Percentiles rank a stretch among this genome's conserved stretches.
These are phyloP conservation scores for Sarcophaga subvicina DNA, from an alignment of 2,888 invertebrate genomes.

Conservation along the genomic window DNA sequence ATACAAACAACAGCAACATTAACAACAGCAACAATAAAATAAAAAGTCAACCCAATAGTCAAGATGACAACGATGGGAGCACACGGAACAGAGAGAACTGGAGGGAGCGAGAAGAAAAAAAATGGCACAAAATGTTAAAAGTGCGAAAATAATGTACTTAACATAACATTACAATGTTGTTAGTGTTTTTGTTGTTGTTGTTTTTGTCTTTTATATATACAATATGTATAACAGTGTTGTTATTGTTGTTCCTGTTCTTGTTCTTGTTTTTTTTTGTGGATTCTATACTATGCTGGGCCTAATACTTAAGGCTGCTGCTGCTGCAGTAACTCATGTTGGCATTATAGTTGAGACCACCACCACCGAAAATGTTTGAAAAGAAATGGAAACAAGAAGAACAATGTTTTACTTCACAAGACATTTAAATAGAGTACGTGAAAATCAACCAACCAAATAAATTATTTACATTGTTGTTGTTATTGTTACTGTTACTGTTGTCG, in stretches of 20 bases:
- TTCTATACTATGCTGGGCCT: background rate
- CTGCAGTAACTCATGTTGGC: constrained; percentile 63
- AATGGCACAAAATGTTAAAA: constrained; percentile 65
- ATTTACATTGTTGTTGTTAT: constrained; percentile 11
- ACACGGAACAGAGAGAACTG: background rate
- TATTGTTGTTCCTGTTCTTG: constrained; percentile 49
- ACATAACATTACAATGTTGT: constrained; percentile 65
- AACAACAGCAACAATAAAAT: background rate
- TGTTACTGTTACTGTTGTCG: background rate
- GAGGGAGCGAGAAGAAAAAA: constrained; percentile 28
- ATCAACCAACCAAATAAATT: constrained; percentile 61
- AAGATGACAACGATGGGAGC: constrained; percentile 20
- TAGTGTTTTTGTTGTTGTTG: constrained; percentile 52
- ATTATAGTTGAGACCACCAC: constrained; percentile 70
- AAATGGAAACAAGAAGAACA: constrained; percentile 31
- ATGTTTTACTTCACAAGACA: constrained; percentile 68
- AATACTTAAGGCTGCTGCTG: constrained; percentile 45
- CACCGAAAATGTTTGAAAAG: constrained; percentile 24
- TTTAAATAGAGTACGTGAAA: constrained; percentile 71
- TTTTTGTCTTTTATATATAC: background rate
- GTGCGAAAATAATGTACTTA: constrained; percentile 71
- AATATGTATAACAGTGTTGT: background rate
- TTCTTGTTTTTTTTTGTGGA: constrained; percentile 48
- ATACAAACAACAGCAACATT: constrained; percentile 23
- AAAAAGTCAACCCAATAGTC: constrained; percentile 47